Evolutionary conservation across 2,888 invertebrate species (phyloP).

Genomic region (Autographa gamma): DNA sequence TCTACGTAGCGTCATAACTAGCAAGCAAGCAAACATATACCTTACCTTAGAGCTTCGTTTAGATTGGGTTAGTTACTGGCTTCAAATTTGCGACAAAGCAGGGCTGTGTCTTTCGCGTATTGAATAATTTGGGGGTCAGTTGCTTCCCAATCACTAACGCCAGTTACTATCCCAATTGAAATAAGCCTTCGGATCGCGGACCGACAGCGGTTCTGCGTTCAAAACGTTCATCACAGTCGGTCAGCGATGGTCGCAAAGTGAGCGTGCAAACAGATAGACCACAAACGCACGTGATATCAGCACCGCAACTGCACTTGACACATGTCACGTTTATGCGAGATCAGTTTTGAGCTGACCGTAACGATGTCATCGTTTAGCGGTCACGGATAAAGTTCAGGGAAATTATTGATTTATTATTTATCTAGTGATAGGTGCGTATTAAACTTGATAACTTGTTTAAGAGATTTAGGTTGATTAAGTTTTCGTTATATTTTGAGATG

Average conservation of each 20-base stretch:
- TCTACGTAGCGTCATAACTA: slow-evolving; percentile 16
- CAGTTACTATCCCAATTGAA: neutral
- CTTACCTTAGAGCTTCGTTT: slow-evolving; percentile 1
- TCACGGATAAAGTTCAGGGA: neutral
- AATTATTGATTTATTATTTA: neutral
- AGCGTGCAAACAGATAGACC: slow-evolving; percentile 38
- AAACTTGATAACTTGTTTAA: neutral
- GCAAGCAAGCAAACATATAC: slow-evolving; percentile 21
- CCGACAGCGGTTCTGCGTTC: too few relatives aligned
- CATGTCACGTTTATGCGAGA: slow-evolving; percentile 28
- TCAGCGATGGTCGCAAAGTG: slow-evolving; percentile 17
- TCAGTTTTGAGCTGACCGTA: slow-evolving; percentile 7
- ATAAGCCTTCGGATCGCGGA: neutral
- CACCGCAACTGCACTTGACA: slow-evolving; percentile 34
- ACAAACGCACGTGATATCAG: slow-evolving; percentile 38
- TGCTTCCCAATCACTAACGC: neutral
- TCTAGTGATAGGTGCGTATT: neutral
- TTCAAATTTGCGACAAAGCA: neutral
- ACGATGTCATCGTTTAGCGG: slow-evolving; percentile 16
- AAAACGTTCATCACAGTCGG: slow-evolving; percentile 6
- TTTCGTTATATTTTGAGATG: neutral
- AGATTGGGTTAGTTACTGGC: neutral
- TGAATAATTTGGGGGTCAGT: neutral
- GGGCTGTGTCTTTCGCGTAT: neutral
- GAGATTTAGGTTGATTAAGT: too few relatives aligned